Evolutionary conservation across 2,113 vertebrate genomes (phyloP).

Genomic region (Heterocephalus glaber): DNA sequence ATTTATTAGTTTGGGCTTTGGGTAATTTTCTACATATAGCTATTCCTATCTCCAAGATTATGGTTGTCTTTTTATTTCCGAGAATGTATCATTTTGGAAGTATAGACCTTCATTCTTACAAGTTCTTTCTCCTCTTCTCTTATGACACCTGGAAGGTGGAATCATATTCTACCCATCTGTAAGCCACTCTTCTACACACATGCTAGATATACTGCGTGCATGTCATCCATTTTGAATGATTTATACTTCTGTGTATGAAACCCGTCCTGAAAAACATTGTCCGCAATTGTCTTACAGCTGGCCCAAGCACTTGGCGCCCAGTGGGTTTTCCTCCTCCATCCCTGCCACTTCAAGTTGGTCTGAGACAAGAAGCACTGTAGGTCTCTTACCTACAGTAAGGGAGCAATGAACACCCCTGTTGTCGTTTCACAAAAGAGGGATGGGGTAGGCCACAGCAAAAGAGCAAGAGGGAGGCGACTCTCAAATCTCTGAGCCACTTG

Average conservation of each 20-base stretch:
- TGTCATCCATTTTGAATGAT: neutral
- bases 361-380: neutral
- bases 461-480: accelerated
- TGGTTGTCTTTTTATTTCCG: neutral
- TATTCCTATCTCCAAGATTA: neutral
- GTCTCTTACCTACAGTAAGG: neutral
- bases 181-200: neutral
- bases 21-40: neutral
- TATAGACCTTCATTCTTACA: neutral
- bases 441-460: neutral
- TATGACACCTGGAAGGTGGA: neutral
- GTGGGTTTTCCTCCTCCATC: neutral
- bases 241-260: neutral
- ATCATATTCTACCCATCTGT: neutral
- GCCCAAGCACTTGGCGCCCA: too few relatives aligned
- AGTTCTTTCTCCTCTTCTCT: neutral
- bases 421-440: neutral
- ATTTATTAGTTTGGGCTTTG: neutral
- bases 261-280: neutral
- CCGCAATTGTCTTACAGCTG: neutral
- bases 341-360: neutral
- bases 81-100: neutral
- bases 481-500: neutral
- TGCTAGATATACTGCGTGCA: neutral
- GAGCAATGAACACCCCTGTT: neutral